Base-by-base conservation (phyloP, 2,113 vertebrate genomes). In the Eulacestoma nigropectus region DNA sequence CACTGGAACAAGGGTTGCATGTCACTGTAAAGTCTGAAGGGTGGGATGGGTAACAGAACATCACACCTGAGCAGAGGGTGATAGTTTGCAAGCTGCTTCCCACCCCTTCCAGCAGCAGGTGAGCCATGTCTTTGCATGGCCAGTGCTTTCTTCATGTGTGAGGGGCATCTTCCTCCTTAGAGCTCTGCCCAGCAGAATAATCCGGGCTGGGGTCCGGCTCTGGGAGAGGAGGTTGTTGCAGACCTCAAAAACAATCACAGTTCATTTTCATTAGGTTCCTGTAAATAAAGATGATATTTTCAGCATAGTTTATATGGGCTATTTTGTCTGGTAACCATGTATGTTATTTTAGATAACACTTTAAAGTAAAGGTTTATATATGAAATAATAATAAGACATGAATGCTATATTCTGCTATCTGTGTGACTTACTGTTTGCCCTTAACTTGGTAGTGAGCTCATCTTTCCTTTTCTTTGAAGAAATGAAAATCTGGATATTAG, bases 231-330 rank as follows among this genome's bases (percentile, higher is more conserved):
- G 33, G 21, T 79, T 86, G n/a, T 44, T 77, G 64, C 72, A 91
- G 60, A 39, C 67, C 50, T 86, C 63, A 73, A 75, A 74, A 22
- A 39, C 25, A 49, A 35, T 32, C 62, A 13, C 55, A 93, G 17
- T 44, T 72, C 10, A 63, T 90, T 95, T 79, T 27, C 83, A 47
- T 91, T 92, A 77, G 35, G 20, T 87, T 87, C 30, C 64, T 94
- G 50, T 91, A 96, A 96, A 93, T 86, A 87, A 91, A 95, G 44
- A 91, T 89, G n/a, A 32, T 95, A 84, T 96, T 97, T 95, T 97
- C 78, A 95, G 75, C 69, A 93, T 88, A 94, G 90, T 88, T 93
- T 82, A 76, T 95, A 86, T 84, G 55, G 73, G 41, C 70, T 96
- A 70, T 94, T 97, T 95, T 83, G 68, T 93, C 92, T 93, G 64